Conservation (phyloP, 2,797 vertebrate species). For the Poeciliopsis presidionis region DNA sequence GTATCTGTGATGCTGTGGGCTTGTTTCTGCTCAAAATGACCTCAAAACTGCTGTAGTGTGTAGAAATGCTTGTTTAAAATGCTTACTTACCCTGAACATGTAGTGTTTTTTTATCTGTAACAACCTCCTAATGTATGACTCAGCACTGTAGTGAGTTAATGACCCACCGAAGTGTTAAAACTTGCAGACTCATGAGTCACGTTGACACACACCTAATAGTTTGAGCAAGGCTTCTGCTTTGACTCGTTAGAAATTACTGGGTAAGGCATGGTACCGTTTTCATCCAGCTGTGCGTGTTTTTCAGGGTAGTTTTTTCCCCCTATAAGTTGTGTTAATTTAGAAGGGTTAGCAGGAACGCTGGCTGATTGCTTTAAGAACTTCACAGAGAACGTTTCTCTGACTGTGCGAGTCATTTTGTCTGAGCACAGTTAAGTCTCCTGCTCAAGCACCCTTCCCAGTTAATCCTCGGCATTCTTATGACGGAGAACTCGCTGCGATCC, state of each 20-base stretch:
- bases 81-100: background rate
- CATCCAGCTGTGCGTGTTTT: background rate
- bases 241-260: slow-evolving; percentile 45
- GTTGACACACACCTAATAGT: slow-evolving; percentile 17
- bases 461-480: slow-evolving; percentile 67
- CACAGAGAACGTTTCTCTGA: slow-evolving; percentile 40
- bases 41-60: background rate
- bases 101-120: slow-evolving; percentile 8
- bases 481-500: slow-evolving; percentile 41
- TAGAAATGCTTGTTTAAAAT: background rate
- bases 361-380: slow-evolving; percentile 64
- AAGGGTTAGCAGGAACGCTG: slow-evolving; percentile 7
- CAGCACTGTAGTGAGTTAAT: slow-evolving; percentile 23
- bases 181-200: slow-evolving; percentile 42
- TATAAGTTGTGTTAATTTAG: slow-evolving; percentile 34
- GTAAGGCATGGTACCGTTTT: slow-evolving; percentile 7
- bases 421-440: slow-evolving; percentile 39
- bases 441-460: slow-evolving; percentile 49
- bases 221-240: slow-evolving; percentile 32
- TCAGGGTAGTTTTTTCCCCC: slow-evolving; percentile 8
- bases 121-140: slow-evolving; percentile 29
- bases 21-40: background rate
- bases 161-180: slow-evolving; percentile 16
- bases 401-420: slow-evolving; percentile 34
- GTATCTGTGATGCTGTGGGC: background rate